phyloP scores from a whole-genome alignment of 1,140 invertebrate genomes.

The Dolichoris vasculosae region DNA sequence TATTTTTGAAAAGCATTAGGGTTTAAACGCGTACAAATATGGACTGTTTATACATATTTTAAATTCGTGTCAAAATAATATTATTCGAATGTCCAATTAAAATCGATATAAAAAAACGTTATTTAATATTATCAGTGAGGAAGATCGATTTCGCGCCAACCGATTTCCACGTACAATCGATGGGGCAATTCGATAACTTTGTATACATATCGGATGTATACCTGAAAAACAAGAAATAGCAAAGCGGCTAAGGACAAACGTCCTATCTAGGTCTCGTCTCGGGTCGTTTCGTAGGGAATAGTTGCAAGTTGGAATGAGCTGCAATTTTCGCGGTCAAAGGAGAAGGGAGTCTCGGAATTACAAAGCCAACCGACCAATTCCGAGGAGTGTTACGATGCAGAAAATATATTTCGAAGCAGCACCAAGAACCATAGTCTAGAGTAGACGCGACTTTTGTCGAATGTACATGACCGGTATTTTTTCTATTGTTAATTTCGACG shows the following conservation, averaged over 20 bases:
- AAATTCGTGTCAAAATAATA: slow-evolving; percentile 46
- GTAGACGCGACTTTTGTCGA: slow-evolving; percentile 42
- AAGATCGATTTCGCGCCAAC: slow-evolving; percentile 13
- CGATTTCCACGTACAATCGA: slow-evolving; percentile 40
- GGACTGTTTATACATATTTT: background rate
- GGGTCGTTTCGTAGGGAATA: slow-evolving; percentile 58
- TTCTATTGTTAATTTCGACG: slow-evolving; percentile 35
- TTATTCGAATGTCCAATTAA: slow-evolving; percentile 44
- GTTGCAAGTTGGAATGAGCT: slow-evolving; percentile 72
- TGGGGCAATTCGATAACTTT: slow-evolving; percentile 47
- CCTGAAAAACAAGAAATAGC: slow-evolving; percentile 50
- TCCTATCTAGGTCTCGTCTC: slow-evolving; percentile 48
- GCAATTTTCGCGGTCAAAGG: slow-evolving; percentile 69
- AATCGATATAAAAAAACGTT: slow-evolving; percentile 41
- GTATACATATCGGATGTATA: slow-evolving; percentile 48
- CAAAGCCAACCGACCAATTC: slow-evolving; percentile 68
- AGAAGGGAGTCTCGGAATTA: slow-evolving; percentile 61
- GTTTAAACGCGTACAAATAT: background rate
- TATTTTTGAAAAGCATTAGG: too few species aligned
- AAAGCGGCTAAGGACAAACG: slow-evolving; percentile 47
- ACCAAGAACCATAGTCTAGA: background rate
- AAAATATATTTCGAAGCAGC: slow-evolving; percentile 57
- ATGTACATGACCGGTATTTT: slow-evolving; percentile 43
- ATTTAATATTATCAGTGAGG: slow-evolving; percentile 34
- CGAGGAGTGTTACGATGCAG: slow-evolving; percentile 70